Conservation (phyloP, 2,888 invertebrate species). For the Pachydiplax longipennis region DNA sequence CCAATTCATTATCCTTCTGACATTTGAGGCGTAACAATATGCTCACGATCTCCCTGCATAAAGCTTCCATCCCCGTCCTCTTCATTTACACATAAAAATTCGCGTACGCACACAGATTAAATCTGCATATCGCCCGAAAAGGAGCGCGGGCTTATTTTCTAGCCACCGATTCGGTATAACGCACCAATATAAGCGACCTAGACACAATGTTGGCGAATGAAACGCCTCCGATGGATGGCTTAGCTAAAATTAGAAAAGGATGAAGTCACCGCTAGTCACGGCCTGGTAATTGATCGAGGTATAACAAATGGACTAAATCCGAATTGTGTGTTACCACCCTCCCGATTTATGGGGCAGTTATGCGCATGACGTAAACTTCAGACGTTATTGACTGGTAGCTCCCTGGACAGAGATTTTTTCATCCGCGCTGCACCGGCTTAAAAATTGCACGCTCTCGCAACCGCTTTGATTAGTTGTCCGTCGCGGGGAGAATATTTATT, state of each 20-base stretch:
- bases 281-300: background rate
- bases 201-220: background rate
- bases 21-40: background rate
- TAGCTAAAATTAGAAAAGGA: background rate
- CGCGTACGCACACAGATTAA: no score
- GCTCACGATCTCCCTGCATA: background rate
- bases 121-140: no score
- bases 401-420: background rate
- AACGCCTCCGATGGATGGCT: background rate
- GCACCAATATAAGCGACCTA: background rate
- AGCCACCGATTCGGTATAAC: background rate
- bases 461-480: background rate
- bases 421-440: background rate
- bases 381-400: background rate
- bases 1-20: background rate
- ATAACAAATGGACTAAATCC: background rate
- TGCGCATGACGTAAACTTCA: background rate
- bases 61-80: background rate
- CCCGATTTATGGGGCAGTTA: background rate
- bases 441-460: background rate
- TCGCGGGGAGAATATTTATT: background rate
- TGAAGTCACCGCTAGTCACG: background rate
- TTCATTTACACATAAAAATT: no score
- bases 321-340: background rate
- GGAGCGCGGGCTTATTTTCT: background rate